Conservation (phyloP, 2,113 vertebrate species). For the Rhabdornis inornatus region DNA sequence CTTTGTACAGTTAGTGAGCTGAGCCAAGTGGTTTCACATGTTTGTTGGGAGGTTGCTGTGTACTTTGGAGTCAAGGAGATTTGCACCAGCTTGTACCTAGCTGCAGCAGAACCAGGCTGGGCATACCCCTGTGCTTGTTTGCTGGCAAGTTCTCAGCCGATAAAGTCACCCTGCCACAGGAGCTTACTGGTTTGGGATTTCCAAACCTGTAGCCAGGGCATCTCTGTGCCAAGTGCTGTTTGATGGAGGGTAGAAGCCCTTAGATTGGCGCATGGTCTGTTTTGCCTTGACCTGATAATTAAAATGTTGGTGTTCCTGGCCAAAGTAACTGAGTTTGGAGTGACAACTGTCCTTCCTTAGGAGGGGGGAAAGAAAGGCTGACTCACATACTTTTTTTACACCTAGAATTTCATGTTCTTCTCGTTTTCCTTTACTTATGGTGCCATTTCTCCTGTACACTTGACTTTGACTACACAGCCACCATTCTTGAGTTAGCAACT, state of each 20-base stretch:
- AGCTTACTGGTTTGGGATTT: not conserved
- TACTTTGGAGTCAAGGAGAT: not conserved
- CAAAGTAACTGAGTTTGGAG: not conserved
- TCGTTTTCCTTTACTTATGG: not conserved
- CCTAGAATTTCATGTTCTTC: not conserved
- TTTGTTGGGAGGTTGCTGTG: not conserved
- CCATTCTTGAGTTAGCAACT: not conserved
- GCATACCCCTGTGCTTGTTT: not conserved
- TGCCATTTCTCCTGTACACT: not conserved
- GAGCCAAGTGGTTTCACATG: not conserved
- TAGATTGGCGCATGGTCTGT: not conserved
- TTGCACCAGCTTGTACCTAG: not conserved
- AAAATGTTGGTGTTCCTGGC: not conserved
- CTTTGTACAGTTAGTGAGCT: not conserved
- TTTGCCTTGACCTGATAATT: not conserved
- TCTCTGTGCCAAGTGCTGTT: accelerated
- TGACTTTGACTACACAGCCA: not conserved
- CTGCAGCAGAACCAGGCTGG: not conserved
- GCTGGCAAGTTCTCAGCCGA: not conserved
- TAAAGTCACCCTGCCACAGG: not conserved
- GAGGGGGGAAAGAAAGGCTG: not conserved
- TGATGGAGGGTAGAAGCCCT: not conserved
- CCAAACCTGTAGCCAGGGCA: not conserved
- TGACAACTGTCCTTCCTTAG: not conserved
- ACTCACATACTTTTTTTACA: not conserved